Base-by-base conservation (phyloP, 1,140 invertebrate genomes). In the Thalassaphorura encarpata region DNA sequence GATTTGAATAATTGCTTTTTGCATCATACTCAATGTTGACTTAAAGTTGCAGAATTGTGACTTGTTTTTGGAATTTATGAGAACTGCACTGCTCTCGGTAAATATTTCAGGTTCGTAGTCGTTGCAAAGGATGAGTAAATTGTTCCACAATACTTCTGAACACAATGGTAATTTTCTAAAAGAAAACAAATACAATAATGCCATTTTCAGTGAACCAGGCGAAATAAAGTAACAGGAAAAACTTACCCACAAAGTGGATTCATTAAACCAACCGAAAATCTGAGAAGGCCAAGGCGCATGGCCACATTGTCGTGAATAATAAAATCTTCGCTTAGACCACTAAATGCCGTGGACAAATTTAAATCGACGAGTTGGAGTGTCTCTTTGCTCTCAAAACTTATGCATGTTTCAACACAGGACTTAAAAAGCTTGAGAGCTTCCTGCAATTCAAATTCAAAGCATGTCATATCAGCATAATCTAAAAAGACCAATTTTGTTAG, bases 151-250 rank as follows among this genome's bases (percentile, higher is more conserved):
- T n/a, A 49, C 19, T 33, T 58, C 43, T 5, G 21, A 1, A 45
- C 60, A 62, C 13, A 47, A 46, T 27, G 49, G 52, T 26, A 62
- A 36, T 33, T 58, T 54, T 15, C 60, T 62, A 42, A 3, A 21
- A 18, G 33, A 31, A 54, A 23, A 53, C 39, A 52, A 26, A 13
- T 36, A 40, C 36, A 46, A 40, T 31, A 33, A 40, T 31, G 16
- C 41, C 18, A 6, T 42, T 28, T 19, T 11, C 2, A 41, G n/a
- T 18, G 1, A 43, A n/a, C n/a, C 16, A 15, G 6, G 19, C 31
- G 15, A n/a, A 36, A 52, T 33, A 28, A 15, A 55, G 28, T 45
- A 8, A 8, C 11, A 23, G 31, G 19, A 2, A 19, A 46, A 16
- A n/a, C 58, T 61, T 45, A 61, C 60, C 19, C 48, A 21, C 21